Conservation (phyloP, 2,113 vertebrate genomes). For the Pycnonotus jocosus region DNA sequence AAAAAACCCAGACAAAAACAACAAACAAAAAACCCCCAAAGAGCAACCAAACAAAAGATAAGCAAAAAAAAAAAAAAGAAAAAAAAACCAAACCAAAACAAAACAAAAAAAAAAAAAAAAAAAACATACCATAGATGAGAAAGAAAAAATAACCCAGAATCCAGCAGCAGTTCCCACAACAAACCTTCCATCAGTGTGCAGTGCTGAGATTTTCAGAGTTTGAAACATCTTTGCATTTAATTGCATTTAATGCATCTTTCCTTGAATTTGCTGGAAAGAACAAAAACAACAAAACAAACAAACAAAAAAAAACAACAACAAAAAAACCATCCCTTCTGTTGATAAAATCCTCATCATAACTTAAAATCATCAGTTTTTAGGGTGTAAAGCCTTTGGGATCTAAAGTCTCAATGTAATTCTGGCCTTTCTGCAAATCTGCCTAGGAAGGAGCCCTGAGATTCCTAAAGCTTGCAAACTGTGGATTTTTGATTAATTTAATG, state of each 20-base stretch:
- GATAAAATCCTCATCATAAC: not conserved
- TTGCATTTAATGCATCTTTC: not conserved
- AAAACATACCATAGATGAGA: not conserved
- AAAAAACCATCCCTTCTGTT: not conserved
- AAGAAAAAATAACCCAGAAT: not conserved
- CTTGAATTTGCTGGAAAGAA: not conserved
- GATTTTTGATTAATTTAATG: conserved; percentile 45
- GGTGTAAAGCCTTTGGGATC: not conserved
- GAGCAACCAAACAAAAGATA: not conserved
- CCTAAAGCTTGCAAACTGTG: not conserved
- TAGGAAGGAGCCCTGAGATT: not conserved
- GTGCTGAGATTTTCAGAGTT: not conserved
- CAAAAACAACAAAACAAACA: not conserved
- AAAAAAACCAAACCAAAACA: no score
- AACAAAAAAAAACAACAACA: not conserved
- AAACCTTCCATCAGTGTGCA: not conserved
- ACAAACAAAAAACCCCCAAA: no score
- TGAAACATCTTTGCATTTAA: not conserved
- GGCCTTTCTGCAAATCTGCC: not conserved
- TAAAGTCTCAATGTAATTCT: not conserved
- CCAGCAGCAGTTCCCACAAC: not conserved
- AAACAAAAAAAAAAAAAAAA: not conserved
- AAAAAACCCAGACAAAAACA: not conserved
- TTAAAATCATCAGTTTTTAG: not conserved
- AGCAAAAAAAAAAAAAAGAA: not conserved